Evolutionary conservation across 2,888 invertebrate species (phyloP).

Genomic region (Drosophila nigricruria): DNA sequence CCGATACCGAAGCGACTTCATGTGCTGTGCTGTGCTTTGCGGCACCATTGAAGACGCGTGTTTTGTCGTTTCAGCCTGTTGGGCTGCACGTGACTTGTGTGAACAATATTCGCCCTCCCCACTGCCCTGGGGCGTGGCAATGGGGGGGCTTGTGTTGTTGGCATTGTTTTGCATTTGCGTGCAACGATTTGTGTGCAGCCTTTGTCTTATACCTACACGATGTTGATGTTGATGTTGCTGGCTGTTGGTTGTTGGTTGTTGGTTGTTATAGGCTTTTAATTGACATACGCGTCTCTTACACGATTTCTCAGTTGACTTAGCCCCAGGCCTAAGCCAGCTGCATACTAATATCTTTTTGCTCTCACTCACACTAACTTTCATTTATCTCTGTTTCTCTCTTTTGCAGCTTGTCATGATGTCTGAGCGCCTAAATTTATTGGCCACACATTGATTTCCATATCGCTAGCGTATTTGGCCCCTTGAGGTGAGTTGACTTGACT

Average conservation of each 20-base stretch:
- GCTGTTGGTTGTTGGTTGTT: slow-evolving; percentile 14
- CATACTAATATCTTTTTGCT: slow-evolving; percentile 64
- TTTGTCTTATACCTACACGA: slow-evolving; percentile 30
- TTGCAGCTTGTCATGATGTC: slow-evolving; percentile 52
- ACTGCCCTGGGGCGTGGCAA: not conserved
- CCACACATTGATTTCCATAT: slow-evolving; percentile 45
- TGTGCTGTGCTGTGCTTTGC: slow-evolving; percentile 43
- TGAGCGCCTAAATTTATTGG: slow-evolving; percentile 66
- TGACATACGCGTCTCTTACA: slow-evolving; percentile 75
- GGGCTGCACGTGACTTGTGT: slow-evolving; percentile 77
- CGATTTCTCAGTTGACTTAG: slow-evolving; percentile 68
- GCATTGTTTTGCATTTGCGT: slow-evolving; percentile 75
- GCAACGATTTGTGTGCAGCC: slow-evolving; percentile 65
- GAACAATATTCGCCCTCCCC: slow-evolving; percentile 37
- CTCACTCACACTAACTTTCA: slow-evolving; percentile 17
- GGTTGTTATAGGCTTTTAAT: slow-evolving; percentile 75
- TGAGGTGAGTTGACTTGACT: slow-evolving; percentile 66
- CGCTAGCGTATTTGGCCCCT: slow-evolving; percentile 39
- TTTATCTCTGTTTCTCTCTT: slow-evolving; percentile 14
- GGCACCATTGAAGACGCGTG: slow-evolving; percentile 60
- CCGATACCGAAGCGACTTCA: slow-evolving; percentile 25
- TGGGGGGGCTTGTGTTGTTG: slow-evolving; percentile 12
- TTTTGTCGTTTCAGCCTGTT: slow-evolving; percentile 66
- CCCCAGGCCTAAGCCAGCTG: slow-evolving; percentile 43
- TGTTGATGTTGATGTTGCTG: slow-evolving; percentile 18